Percentiles rank a stretch among this genome's conserved stretches.
Evolutionary conservation across 2,113 vertebrate genomes (phyloP).

Genomic region (Columbina picui): DNA sequence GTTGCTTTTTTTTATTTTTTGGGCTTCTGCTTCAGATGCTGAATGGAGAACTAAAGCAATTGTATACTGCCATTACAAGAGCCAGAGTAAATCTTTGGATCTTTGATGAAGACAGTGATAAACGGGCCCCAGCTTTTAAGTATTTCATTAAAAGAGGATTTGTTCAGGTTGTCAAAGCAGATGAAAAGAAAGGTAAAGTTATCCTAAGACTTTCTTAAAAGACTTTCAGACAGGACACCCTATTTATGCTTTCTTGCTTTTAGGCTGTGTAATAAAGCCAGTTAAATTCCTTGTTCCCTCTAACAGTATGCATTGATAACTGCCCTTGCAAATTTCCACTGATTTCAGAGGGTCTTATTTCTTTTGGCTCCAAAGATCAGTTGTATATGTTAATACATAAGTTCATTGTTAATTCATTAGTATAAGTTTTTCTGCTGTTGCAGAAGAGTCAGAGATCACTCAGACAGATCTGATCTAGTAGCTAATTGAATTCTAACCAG

Average conservation of each 20-base stretch:
- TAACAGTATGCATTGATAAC: neutral
- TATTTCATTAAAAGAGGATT: slow-evolving; percentile 79
- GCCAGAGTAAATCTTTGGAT: slow-evolving; percentile 86
- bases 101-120: slow-evolving; percentile 82
- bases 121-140: slow-evolving; percentile 81
- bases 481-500: neutral
- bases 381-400: neutral
- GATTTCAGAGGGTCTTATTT: neutral
- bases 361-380: neutral
- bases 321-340: neutral
- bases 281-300: neutral
- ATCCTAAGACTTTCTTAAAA: neutral
- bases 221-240: neutral
- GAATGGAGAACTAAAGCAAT: slow-evolving; percentile 83
- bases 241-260: neutral
- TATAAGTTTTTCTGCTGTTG: neutral
- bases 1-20: neutral
- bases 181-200: slow-evolving; percentile 80
- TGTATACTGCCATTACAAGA: slow-evolving; percentile 84
- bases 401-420: neutral
- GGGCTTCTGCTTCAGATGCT: slow-evolving; percentile 71
- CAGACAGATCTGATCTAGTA: neutral
- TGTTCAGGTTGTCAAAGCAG: slow-evolving; percentile 80
- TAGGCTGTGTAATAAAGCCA: neutral
- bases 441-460: neutral